These are phyloP conservation scores for Andrena trimmerana DNA, from an alignment of 2,888 invertebrate species.

Conservation along the genomic window DNA sequence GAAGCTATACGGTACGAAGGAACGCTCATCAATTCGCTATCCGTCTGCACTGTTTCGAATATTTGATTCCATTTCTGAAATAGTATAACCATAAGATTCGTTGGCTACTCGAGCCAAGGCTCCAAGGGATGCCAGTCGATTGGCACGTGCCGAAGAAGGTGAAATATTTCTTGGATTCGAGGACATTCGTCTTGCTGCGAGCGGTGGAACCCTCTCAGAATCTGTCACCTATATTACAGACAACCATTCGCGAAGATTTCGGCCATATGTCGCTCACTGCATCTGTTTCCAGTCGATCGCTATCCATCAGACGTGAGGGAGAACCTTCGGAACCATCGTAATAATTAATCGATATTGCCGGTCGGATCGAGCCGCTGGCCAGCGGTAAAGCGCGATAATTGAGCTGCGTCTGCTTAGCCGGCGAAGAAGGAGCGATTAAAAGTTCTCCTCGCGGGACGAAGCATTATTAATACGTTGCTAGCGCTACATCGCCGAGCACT, in stretches of 20 bases:
- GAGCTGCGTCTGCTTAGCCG: conserved; percentile 32
- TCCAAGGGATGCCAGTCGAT: conserved; percentile 10
- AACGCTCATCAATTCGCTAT: too few species aligned
- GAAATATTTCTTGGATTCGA: conserved; percentile 25
- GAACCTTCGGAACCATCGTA: neutral
- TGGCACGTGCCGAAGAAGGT: conserved; percentile 18
- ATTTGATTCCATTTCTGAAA: neutral
- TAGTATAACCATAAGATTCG: conserved; percentile 1
- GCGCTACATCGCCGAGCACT: conserved; percentile 40
- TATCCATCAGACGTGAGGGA: neutral
- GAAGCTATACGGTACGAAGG: neutral
- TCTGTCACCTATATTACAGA: conserved; percentile 12
- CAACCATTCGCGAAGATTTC: conserved; percentile 24
- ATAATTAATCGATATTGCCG: neutral
- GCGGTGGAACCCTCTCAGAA: neutral
- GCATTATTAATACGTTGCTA: conserved; percentile 62
- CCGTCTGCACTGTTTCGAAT: neutral
- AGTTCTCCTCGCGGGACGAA: conserved; percentile 41
- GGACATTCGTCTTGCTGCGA: conserved; percentile 29
- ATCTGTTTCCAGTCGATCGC: conserved; percentile 12
- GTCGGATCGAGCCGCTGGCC: neutral
- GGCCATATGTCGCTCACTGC: conserved; percentile 15
- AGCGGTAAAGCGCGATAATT: conserved; percentile 39
- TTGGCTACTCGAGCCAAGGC: neutral
- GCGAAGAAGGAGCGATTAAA: conserved; percentile 63